Evolutionary conservation across 1,140 invertebrate species (phyloP).

Genomic region (Aphis craccivora): DNA sequence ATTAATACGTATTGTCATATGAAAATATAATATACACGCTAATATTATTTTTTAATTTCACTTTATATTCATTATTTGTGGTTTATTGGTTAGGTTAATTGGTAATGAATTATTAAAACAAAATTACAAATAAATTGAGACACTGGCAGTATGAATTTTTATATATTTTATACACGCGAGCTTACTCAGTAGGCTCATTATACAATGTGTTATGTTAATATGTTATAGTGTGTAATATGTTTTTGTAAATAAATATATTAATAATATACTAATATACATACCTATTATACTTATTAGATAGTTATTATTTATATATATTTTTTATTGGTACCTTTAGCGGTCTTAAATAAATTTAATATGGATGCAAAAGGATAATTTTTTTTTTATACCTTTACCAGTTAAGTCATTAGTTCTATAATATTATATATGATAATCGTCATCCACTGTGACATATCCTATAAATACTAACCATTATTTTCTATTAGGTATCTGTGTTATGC

Average conservation of each 20-base stretch:
- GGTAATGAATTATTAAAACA: neutral
- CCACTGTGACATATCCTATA: neutral
- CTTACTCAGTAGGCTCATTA: too few relatives aligned
- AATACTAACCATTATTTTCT: neutral
- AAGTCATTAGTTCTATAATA: neutral
- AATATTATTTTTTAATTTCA: neutral
- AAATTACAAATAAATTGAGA: neutral
- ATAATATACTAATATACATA: too few relatives aligned
- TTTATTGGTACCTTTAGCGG: too few relatives aligned
- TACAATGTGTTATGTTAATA: too few relatives aligned
- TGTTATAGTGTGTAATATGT: too few relatives aligned
- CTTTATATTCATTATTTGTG: neutral
- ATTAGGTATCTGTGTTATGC: neutral
- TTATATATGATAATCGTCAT: neutral
- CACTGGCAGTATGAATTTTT: too few relatives aligned
- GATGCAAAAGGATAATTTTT: too few relatives aligned
- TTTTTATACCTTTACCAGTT: neutral
- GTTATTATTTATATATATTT: too few relatives aligned
- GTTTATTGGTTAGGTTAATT: neutral
- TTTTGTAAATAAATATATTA: too few relatives aligned
- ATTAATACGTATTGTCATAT: neutral
- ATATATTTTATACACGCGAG: too few relatives aligned
- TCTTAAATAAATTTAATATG: too few relatives aligned
- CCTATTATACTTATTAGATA: too few relatives aligned
- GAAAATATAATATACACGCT: neutral